Percentiles rank a stretch among this genome's conserved stretches.
Evolutionary conservation across 2,797 vertebrate genomes (phyloP).

Genomic region (Sarcophilus harrisii): DNA sequence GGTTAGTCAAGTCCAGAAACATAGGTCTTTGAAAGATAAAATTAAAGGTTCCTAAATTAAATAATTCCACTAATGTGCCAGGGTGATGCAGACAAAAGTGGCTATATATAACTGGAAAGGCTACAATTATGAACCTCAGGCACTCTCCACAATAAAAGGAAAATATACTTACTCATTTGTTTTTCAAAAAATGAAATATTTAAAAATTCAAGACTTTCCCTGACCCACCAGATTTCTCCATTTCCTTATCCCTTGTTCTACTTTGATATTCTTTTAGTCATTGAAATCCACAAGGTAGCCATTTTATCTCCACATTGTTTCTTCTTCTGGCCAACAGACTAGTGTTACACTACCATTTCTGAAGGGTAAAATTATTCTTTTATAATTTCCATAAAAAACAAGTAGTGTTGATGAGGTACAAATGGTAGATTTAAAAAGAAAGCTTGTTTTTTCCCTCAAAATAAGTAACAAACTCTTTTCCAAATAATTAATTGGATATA

Average conservation of each 20-base stretch:
- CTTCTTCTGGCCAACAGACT: background rate
- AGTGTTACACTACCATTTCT: background rate
- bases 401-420: background rate
- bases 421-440: background rate
- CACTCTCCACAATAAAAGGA: slow-evolving; percentile 7
- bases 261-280: background rate
- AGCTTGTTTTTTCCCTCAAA: too few species aligned
- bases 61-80: slow-evolving; percentile 22
- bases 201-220: background rate
- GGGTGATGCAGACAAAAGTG: background rate
- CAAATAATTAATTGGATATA: background rate
- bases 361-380: background rate
- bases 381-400: background rate
- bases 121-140: background rate
- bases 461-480: background rate
- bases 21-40: background rate
- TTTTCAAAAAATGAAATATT: background rate
- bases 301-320: background rate
- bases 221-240: background rate
- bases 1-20: slow-evolving; percentile 33
- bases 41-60: slow-evolving; percentile 6
- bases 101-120: background rate
- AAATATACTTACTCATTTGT: background rate
- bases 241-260: background rate
- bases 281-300: background rate